Evolutionary conservation across 1,140 invertebrate genomes (phyloP).

Genomic region (Kradibia gibbosae): DNA sequence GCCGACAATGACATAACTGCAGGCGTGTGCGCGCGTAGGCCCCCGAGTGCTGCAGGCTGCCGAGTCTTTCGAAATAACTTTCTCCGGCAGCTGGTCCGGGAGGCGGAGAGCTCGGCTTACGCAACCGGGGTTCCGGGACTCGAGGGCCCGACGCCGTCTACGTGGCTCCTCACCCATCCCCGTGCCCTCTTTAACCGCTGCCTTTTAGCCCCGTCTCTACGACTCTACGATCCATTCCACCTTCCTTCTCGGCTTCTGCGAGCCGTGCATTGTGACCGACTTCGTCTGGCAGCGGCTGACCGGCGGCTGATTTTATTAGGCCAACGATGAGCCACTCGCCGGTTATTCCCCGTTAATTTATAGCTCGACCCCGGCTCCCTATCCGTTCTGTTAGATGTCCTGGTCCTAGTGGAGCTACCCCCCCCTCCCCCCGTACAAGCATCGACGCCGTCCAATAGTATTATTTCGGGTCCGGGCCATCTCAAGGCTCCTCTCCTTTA

Average conservation of each 20-base stretch:
- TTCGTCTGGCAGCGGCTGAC: neutral
- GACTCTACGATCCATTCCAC: too few relatives aligned
- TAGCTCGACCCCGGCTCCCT: too few relatives aligned
- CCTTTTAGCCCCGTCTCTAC: neutral
- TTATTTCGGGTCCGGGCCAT: neutral
- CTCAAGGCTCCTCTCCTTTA: neutral
- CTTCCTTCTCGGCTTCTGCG: too few relatives aligned
- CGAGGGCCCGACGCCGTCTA: constrained; percentile 42
- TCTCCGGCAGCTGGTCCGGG: constrained; percentile 47
- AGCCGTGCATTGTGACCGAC: too few relatives aligned
- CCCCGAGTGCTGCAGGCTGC: neutral
- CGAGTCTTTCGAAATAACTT: constrained; percentile 50
- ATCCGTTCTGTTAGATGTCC: too few relatives aligned
- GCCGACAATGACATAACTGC: constrained; percentile 44
- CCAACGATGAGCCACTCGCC: neutral
- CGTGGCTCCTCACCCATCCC: constrained; percentile 67
- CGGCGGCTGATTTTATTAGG: neutral
- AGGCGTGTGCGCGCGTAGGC: constrained; percentile 24
- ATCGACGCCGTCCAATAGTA: too few relatives aligned
- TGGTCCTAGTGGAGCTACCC: too few relatives aligned
- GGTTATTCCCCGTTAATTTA: too few relatives aligned
- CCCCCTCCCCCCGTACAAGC: too few relatives aligned
- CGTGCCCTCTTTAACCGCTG: constrained; percentile 29
- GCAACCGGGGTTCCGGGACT: constrained; percentile 46
- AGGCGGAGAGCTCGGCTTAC: neutral